Percentiles rank a stretch among this genome's conserved stretches.
These are phyloP conservation scores for Dascyllus trimaculatus DNA, from an alignment of 2,113 vertebrate genomes.

Conservation along the genomic window DNA sequence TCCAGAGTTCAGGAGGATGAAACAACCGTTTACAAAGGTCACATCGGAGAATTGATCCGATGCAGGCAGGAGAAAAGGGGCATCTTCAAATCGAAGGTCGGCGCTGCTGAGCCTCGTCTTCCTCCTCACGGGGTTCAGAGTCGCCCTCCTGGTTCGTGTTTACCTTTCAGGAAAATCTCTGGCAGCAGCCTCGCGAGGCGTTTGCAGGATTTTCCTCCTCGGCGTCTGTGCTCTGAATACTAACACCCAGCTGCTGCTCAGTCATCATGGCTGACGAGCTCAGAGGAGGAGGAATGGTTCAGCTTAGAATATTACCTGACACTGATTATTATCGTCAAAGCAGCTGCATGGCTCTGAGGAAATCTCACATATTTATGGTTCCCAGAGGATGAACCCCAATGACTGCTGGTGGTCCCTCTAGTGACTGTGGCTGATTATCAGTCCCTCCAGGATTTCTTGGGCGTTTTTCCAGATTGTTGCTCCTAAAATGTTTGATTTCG, in stretches of 20 bases:
- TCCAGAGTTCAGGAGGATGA: slow-evolving; percentile 38
- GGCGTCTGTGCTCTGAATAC: slow-evolving; percentile 54
- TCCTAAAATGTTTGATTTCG: too few species aligned
- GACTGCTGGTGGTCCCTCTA: too few species aligned
- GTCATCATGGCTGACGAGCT: slow-evolving; percentile 61
- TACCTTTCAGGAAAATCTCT: slow-evolving; percentile 27
- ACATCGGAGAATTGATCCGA: slow-evolving; percentile 43
- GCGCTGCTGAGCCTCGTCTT: not conserved
- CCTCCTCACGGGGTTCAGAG: not conserved
- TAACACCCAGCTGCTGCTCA: slow-evolving; percentile 41
- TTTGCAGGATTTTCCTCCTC: slow-evolving; percentile 28
- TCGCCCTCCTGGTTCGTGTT: not conserved
- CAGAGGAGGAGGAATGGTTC: slow-evolving; percentile 11
- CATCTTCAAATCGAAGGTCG: slow-evolving; percentile 20
- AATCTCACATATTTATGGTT: not conserved
- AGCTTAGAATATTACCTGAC: too few species aligned
- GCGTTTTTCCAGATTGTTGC: too few species aligned
- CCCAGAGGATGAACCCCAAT: not conserved
- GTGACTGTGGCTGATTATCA: too few species aligned
- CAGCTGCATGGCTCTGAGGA: too few species aligned
- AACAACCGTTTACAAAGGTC: slow-evolving; percentile 41
- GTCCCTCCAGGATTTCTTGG: too few species aligned
- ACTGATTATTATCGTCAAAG: too few species aligned
- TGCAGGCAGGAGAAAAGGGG: slow-evolving; percentile 16
- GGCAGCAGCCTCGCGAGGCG: not conserved